phyloP scores from a whole-genome alignment of 2,797 vertebrate species.

The Cirrhinus mrigala region DNA sequence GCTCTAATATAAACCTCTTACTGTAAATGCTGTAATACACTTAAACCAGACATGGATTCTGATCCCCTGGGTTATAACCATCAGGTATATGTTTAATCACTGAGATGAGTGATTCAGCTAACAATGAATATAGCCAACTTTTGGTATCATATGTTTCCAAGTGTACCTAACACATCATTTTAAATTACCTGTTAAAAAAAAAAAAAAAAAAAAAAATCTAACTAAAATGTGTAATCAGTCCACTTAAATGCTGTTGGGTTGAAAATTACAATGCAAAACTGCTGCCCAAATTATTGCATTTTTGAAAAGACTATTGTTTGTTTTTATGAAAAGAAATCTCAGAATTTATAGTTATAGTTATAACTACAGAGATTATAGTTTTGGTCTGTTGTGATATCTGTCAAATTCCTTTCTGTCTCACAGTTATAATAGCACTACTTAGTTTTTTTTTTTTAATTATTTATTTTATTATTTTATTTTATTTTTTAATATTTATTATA shows the following conservation, averaged over 20 bases:
- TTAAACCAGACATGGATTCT: conserved; percentile 33
- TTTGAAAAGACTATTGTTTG: too few relatives aligned
- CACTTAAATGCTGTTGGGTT: neutral
- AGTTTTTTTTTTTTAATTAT: too few relatives aligned
- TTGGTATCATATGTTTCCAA: neutral
- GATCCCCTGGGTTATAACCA: conserved; percentile 40
- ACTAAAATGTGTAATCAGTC: neutral
- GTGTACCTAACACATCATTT: neutral
- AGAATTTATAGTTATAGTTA: too few relatives aligned
- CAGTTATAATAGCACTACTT: too few relatives aligned
- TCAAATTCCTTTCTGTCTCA: neutral
- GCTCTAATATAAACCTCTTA: conserved; percentile 50
- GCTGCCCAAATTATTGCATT: neutral
- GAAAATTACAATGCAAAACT: neutral
- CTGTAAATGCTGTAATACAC: conserved; percentile 51
- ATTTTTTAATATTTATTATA: too few relatives aligned
- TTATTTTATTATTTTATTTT: too few relatives aligned
- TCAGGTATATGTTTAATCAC: conserved; percentile 39
- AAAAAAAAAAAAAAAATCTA: neutral
- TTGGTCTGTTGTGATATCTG: neutral
- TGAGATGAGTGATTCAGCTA: conserved; percentile 22
- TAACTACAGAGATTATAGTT: too few relatives aligned
- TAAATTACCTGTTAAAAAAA: neutral
- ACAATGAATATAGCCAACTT: neutral
- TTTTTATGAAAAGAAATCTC: neutral